A percentile compares a stretch with the other conserved stretches of the same genome.
phyloP scores from a whole-genome alignment of 2,888 invertebrate species.

The Himalopsyche kuldschensis region DNA sequence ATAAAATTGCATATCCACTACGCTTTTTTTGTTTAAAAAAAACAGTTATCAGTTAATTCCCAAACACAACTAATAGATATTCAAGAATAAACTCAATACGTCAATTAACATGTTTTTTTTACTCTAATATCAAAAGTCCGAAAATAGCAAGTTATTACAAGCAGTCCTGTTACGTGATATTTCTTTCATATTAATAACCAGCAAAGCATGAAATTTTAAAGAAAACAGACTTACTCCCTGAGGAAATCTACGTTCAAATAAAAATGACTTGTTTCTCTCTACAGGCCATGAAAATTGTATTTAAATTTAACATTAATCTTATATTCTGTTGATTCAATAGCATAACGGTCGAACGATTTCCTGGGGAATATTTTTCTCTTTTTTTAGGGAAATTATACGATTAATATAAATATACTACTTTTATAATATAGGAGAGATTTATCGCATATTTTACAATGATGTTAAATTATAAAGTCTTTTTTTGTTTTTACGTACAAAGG shows the following conservation, averaged over 20 bases:
- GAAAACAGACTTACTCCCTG: conserved; percentile 2
- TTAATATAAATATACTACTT: background rate
- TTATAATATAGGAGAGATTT: background rate
- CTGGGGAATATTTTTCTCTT: background rate
- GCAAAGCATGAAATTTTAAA: conserved; percentile 18
- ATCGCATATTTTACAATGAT: background rate
- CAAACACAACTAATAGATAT: too few relatives aligned
- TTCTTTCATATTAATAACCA: conserved; percentile 25
- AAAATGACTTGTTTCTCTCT: background rate
- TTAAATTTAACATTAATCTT: background rate
- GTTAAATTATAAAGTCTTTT: background rate
- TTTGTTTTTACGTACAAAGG: too few relatives aligned
- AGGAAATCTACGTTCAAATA: conserved; percentile 21
- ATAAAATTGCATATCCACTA: too few relatives aligned
- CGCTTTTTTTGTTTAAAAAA: too few relatives aligned
- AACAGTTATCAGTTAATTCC: too few relatives aligned
- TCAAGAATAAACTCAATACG: too few relatives aligned
- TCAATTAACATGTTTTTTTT: too few relatives aligned
- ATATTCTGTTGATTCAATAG: background rate
- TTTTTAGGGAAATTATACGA: background rate
- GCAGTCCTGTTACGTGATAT: background rate
- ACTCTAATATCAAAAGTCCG: too few relatives aligned
- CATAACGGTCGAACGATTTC: background rate
- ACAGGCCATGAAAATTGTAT: background rate
- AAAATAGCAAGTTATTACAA: too few relatives aligned